phyloP scores from a whole-genome alignment of 1,140 invertebrate species.

The Paramacrobiotus metropolitanus region DNA sequence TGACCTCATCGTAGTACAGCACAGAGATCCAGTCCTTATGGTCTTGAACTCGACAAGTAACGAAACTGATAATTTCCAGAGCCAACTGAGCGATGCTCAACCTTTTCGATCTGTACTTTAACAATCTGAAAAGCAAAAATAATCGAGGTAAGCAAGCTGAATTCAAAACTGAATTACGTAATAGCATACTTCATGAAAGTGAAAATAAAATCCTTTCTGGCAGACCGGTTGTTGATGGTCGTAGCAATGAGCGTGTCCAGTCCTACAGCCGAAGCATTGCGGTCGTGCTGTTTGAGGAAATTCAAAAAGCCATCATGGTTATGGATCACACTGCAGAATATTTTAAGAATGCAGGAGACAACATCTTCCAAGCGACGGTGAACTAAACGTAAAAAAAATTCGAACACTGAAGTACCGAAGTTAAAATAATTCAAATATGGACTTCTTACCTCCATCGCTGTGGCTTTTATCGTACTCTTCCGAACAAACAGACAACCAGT shows the following conservation, averaged over 20 bases:
- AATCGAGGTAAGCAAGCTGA: too few relatives aligned
- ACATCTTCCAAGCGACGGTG: background rate
- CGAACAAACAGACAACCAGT: background rate
- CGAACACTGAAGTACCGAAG: background rate
- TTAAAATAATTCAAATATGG: background rate
- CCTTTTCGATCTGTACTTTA: background rate
- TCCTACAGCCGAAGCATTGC: background rate
- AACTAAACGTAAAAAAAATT: background rate
- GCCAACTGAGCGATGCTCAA: background rate
- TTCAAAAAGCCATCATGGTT: background rate
- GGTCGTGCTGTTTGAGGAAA: background rate
- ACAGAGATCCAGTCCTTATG: background rate
- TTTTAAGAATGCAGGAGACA: background rate
- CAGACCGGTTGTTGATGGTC: background rate
- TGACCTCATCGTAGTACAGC: background rate
- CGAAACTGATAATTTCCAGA: background rate
- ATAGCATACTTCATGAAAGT: background rate
- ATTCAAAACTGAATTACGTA: background rate
- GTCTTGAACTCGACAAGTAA: background rate
- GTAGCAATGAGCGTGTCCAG: background rate
- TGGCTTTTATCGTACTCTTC: background rate
- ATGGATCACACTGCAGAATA: background rate
- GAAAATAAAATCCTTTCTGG: background rate
- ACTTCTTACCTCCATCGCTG: background rate
- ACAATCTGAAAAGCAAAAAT: background rate